Conservation (phyloP, 2,888 invertebrate species). For the Arge pagana region DNA sequence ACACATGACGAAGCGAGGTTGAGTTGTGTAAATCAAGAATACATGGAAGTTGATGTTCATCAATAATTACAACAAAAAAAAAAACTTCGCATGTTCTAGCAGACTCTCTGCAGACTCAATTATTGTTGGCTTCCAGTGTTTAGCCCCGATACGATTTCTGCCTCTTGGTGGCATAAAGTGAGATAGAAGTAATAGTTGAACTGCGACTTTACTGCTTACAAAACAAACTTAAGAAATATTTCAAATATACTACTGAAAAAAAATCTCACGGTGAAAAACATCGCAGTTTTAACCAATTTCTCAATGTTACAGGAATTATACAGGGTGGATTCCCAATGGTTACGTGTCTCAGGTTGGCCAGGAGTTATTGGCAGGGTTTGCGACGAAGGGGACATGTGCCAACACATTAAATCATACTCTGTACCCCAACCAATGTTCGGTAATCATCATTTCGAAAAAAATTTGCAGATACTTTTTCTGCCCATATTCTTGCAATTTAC, state of each 20-base stretch:
- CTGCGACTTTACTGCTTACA: conserved; percentile 6
- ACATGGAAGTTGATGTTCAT: not conserved
- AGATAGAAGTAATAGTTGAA: conserved; percentile 6
- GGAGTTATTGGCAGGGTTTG: no score
- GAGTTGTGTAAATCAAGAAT: not conserved
- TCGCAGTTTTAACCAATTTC: no score
- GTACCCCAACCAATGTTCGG: no score
- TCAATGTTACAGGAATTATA: no score
- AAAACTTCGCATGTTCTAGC: conserved; percentile 12
- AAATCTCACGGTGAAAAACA: not conserved
- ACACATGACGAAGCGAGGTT: conserved; percentile 2
- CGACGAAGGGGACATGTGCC: no score
- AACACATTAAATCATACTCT: no score
- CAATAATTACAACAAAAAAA: not conserved
- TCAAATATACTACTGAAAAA: not conserved
- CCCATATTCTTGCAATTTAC: no score
- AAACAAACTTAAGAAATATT: not conserved
- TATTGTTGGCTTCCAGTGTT: conserved; percentile 13
- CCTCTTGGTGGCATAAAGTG: conserved; percentile 11
- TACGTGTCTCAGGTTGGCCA: no score
- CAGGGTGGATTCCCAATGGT: no score
- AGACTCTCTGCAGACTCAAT: conserved; percentile 5
- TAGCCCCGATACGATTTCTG: conserved; percentile 2
- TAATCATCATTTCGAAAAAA: no score
- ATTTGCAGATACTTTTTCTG: no score